Base-by-base conservation (phyloP, 1,140 invertebrate species). In the Bombus polaris region DNA sequence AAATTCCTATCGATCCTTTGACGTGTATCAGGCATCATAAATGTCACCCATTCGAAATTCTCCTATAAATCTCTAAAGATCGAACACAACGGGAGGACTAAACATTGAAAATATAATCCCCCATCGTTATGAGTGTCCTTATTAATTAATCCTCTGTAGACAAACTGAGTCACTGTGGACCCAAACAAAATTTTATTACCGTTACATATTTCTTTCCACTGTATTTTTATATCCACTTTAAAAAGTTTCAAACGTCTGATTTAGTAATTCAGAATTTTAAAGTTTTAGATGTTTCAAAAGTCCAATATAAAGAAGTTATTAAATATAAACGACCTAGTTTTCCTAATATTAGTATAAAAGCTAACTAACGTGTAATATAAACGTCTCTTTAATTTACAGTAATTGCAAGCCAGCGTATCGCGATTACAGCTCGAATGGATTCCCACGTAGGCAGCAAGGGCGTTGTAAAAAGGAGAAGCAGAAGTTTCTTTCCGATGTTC, bases 1-100 rank as follows among this genome's bases (percentile, higher is more conserved):
- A 65, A 82, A 75, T 47, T 39, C 65, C 62, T 8, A 76, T 72
- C 70, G 59, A 74, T 62, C 28, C n/a, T 39, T 5, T 9, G 47
- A 18, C 32, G 9, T 4, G 13, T 22, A 12, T 72, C 13, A 13
- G n/a, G 70, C 70, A 28, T 72, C 39, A 12, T 72, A n/a, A 72
- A 28, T 42, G 28, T 25, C 70, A 72, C 6, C 28, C 13, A 13
- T 72, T n/a, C 12, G 3, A n/a, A 72, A 42, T n/a, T 72, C 39
- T 44, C 2, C 13, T 8, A 2, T 44, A 72, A 72, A 42, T 44
- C 39, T 44, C 8, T 8, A 71, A 47, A 39, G 25, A 28, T 39
- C 35, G 22, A 9, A 68, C 9, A 15, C n/a, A 28, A 28, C 28
- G 59, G 1, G 10, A 1, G 25, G 12, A 12, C 3, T 5, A n/a